These are phyloP conservation scores for Ellobium chinense DNA, from an alignment of 2,888 invertebrate genomes.

Conservation along the genomic window DNA sequence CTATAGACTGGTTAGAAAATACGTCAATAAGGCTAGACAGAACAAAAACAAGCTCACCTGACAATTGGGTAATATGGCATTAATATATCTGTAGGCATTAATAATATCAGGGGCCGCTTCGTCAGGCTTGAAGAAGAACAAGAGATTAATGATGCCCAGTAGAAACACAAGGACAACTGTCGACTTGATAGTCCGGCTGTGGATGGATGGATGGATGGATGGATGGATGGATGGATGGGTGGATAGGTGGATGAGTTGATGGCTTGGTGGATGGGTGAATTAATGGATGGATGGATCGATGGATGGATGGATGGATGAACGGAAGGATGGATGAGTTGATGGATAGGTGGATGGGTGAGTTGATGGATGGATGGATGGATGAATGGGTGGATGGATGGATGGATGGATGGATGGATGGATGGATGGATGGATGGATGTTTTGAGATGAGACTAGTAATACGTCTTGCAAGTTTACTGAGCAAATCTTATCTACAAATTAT, in stretches of 20 bases:
- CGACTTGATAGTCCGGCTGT: constrained; percentile 81
- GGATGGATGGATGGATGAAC: background rate
- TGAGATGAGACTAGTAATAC: too few species aligned
- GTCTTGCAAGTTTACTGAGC: too few species aligned
- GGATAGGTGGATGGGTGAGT: background rate
- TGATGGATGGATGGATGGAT: background rate
- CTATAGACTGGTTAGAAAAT: too few species aligned
- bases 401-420: background rate
- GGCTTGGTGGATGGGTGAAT: too few species aligned
- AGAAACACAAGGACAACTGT: constrained; percentile 82
- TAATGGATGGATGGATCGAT: background rate
- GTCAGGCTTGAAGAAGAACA: constrained; percentile 80
- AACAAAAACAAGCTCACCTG: too few species aligned
- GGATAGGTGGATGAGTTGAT: background rate
- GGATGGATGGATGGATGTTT: background rate
- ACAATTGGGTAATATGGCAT: constrained; percentile 81
- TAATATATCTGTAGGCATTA: constrained; percentile 80
- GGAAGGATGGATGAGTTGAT: too few species aligned
- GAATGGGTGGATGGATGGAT: background rate
- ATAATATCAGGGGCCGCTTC: constrained; percentile 73
- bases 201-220: background rate
- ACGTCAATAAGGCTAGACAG: too few species aligned
- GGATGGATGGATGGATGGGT: background rate
- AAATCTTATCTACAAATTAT: too few species aligned
- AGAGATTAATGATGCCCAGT: constrained; percentile 81